Percentiles rank a stretch among this genome's conserved stretches.
Conservation (phyloP, 2,888 invertebrate species). For the Microctonus hyperodae region DNA sequence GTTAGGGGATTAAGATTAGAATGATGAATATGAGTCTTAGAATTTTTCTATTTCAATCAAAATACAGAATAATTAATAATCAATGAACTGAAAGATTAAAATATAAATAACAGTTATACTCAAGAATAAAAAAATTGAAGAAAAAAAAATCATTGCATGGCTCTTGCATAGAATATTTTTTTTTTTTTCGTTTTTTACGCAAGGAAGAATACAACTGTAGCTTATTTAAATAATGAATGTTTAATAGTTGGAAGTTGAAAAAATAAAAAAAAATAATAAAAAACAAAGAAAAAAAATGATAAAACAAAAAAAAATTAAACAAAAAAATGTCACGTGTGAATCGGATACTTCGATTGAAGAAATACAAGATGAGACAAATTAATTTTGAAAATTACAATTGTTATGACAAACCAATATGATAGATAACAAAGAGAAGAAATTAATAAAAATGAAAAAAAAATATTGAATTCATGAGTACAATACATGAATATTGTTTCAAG, state of each 20-base stretch:
- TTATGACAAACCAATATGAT: no score
- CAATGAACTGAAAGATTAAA: conserved; percentile 23
- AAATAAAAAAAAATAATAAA: conserved; percentile 20
- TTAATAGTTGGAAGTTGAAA: conserved; percentile 23
- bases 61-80: conserved; percentile 27
- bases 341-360: conserved; percentile 39
- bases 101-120: conserved; percentile 17
- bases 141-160: conserved; percentile 29
- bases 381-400: conserved; percentile 40
- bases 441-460: conserved; percentile 16
- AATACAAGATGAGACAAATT: conserved; percentile 22
- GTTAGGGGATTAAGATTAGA: conserved; percentile 17
- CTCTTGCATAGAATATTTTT: conserved; percentile 25
- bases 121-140: background rate
- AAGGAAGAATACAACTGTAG: conserved; percentile 25
- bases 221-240: conserved; percentile 28
- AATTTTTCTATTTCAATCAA: conserved; percentile 37
- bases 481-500: conserved; percentile 39
- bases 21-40: background rate
- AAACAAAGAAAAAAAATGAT: no score
- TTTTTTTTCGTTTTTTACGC: conserved; percentile 5
- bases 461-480: conserved; percentile 39
- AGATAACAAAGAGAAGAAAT: background rate
- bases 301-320: no score
- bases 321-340: no score